These are phyloP conservation scores for Chloroclysta siterata DNA, from an alignment of 2,888 invertebrate species.

Conservation along the genomic window DNA sequence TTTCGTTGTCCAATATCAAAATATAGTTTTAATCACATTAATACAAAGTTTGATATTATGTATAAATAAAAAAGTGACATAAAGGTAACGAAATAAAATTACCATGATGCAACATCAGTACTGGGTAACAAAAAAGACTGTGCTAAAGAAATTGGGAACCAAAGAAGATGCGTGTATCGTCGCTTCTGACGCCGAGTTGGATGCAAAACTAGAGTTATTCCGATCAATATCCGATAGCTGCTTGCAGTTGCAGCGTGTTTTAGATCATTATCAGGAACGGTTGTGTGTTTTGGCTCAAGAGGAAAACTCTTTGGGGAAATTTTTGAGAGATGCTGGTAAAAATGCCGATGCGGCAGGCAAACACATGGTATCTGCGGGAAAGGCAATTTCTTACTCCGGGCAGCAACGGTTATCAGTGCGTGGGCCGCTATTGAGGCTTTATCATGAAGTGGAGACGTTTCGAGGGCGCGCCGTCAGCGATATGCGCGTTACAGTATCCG, in stretches of 20 bases:
- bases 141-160: constrained; percentile 95
- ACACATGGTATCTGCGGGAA: constrained; percentile 88
- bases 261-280: constrained; percentile 97
- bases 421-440: constrained; percentile 93
- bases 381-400: constrained; percentile 93
- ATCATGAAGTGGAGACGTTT: constrained; percentile 99
- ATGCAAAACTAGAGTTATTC: constrained; percentile 97
- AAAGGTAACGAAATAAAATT: constrained; percentile 10
- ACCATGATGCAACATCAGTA: constrained; percentile 95
- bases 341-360: constrained; percentile 92
- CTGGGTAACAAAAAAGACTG: constrained; percentile 99
- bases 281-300: constrained; percentile 97
- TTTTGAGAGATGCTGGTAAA: constrained; percentile 96
- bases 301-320: constrained; percentile 97
- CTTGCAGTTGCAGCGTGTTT: constrained; percentile 92
- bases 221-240: constrained; percentile 96
- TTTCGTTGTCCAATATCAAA: too few relatives aligned
- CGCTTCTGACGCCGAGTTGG: constrained; percentile 97
- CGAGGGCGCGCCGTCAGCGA: constrained; percentile 97
- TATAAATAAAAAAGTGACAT: neutral
- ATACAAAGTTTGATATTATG: neutral
- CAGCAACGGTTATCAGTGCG: constrained; percentile 96
- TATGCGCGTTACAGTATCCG: constrained; percentile 94
- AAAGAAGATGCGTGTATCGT: constrained; percentile 99
- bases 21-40: too few relatives aligned